A percentile compares a stretch with the other conserved stretches of the same genome.
phyloP scores from a whole-genome alignment of 2,797 vertebrate genomes.

The Lutjanus campechanus region DNA sequence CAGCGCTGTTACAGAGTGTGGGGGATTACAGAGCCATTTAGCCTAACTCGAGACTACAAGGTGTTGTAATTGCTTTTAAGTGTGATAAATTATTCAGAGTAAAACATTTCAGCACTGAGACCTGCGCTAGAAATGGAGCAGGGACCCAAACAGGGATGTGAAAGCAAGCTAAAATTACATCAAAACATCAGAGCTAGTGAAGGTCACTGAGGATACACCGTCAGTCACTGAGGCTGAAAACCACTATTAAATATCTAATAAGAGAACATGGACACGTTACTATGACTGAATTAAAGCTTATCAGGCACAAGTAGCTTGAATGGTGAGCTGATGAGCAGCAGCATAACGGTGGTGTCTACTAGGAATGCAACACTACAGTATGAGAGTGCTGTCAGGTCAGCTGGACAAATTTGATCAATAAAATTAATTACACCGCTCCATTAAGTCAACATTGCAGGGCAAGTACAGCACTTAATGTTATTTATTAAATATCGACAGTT shows the following conservation, averaged over 20 bases:
- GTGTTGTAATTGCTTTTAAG: constrained; percentile 54
- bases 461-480: constrained; percentile 19
- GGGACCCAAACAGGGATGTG: constrained; percentile 33
- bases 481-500: constrained; percentile 53
- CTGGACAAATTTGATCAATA: constrained; percentile 56
- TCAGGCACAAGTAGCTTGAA: constrained; percentile 13
- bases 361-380: constrained; percentile 4
- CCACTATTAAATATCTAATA: constrained; percentile 2
- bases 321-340: neutral
- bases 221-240: constrained; percentile 25
- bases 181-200: constrained; percentile 42
- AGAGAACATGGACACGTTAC: neutral
- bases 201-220: constrained; percentile 40
- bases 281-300: constrained; percentile 24
- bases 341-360: neutral
- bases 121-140: constrained; percentile 24
- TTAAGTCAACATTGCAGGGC: constrained; percentile 45
- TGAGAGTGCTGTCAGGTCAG: constrained; percentile 8
- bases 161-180: constrained; percentile 59
- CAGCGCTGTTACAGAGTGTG: neutral
- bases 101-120: constrained; percentile 44
- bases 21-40: neutral
- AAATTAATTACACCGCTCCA: constrained; percentile 45
- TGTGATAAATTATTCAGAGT: constrained; percentile 61
- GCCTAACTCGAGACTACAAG: constrained; percentile 30